phyloP scores from a whole-genome alignment of 2,888 invertebrate species.

The Pocota personata region DNA sequence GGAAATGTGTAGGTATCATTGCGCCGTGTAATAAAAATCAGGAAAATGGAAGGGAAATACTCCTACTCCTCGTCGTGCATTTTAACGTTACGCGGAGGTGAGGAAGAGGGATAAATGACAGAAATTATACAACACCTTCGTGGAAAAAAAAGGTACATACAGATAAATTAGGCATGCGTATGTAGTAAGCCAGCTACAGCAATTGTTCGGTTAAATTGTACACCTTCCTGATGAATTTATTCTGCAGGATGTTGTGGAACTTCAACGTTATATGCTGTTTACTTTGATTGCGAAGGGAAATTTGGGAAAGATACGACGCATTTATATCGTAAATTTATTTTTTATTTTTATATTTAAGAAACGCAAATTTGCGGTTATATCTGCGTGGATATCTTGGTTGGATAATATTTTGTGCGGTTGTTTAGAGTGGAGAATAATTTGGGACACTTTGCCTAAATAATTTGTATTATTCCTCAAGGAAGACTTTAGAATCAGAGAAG shows the following conservation, averaged over 20 bases:
- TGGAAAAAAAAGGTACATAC: neutral
- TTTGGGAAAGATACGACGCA: conserved; percentile 9
- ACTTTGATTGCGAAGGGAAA: conserved; percentile 28
- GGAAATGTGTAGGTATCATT: conserved; percentile 40
- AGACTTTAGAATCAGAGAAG: neutral
- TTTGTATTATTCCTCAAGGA: neutral
- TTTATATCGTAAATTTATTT: conserved; percentile 1
- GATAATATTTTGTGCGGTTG: neutral
- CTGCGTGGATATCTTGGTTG: neutral
- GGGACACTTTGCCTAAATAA: neutral
- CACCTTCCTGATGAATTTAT: conserved; percentile 34
- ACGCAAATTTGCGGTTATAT: neutral
- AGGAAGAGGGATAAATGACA: conserved; percentile 34
- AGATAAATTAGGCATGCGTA: neutral
- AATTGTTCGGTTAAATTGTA: conserved; percentile 49
- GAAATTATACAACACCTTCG: conserved; percentile 44
- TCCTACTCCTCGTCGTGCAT: neutral
- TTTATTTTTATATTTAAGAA: neutral
- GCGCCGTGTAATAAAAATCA: conserved; percentile 47
- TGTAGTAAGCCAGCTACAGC: conserved; percentile 8
- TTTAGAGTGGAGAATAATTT: conserved; percentile 4
- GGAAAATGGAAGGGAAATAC: conserved; percentile 41
- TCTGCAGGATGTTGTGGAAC: conserved; percentile 23
- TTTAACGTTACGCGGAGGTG: conserved; percentile 5
- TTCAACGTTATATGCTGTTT: neutral